These are phyloP conservation scores for Cliona cf. orientalis DNA, from an alignment of 37 sponge, comb jelly and placozoan genomes.

Conservation along the genomic window DNA sequence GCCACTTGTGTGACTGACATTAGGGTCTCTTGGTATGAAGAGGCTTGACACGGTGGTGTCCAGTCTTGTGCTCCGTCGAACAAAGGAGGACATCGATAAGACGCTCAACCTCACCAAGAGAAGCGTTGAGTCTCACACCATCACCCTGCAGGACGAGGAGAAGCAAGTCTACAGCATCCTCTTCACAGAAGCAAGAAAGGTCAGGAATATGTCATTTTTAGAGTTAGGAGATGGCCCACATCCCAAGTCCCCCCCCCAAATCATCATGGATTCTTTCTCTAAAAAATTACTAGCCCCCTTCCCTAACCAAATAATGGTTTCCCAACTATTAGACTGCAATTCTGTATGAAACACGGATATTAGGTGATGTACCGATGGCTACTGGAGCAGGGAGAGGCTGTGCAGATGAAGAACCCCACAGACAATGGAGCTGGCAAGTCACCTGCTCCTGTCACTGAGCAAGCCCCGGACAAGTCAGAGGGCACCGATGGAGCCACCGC, in stretches of 20 bases:
- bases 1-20: background rate
- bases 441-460: background rate
- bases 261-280: background rate
- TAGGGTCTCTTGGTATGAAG: slow-evolving; percentile 61
- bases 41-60: slow-evolving; percentile 67
- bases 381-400: slow-evolving; percentile 12
- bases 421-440: background rate
- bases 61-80: slow-evolving; percentile 62
- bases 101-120: slow-evolving; percentile 65
- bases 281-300: no score
- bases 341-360: no score
- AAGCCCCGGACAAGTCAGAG: background rate
- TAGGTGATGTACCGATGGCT: slow-evolving; percentile 37
- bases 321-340: no score
- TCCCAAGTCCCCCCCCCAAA: background rate
- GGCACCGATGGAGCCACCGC: no score
- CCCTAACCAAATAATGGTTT: no score
- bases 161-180: slow-evolving; percentile 45
- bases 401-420: background rate
- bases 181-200: slow-evolving; percentile 64
- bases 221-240: background rate
- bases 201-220: background rate
- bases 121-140: slow-evolving; percentile 29
- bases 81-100: slow-evolving; percentile 30
- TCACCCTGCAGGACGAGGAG: slow-evolving; percentile 48